Base-by-base conservation (phyloP, 1,140 invertebrate genomes). In the Drosophila ironensis region DNA sequence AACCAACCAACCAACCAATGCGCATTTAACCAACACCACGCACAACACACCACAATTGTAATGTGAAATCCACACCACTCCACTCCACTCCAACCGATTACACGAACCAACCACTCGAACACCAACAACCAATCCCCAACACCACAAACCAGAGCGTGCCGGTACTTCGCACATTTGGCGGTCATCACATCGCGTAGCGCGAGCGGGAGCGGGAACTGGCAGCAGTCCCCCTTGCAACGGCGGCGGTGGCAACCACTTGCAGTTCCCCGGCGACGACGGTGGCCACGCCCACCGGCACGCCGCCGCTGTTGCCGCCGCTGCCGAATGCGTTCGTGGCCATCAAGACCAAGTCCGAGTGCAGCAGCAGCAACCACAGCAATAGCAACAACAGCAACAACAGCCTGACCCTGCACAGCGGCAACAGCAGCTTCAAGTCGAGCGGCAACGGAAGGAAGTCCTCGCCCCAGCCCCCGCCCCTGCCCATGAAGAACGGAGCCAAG, bases 171-270 rank as follows among this genome's bases (percentile, higher is more conserved):
- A 90, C 89, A 82, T 90, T 90, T 88, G 89, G 89, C 53, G 89
- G 88, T 73, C 89, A 90, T 86, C 89, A 90, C 72, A 89, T 87
- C 76, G 89, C 88, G 88, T 90, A 90, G 89, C 89, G 89, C 75
- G 88, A 90, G 63, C 76, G 86, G 51, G 71, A 90, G 75, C 88
- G 89, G 78, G 88, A 90, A 71, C 72, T 87, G 48, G 71, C 61
- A 80, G 48, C 75, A 69, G 33, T 37, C 57, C 59, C 33, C 12
- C 33, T 37, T 37, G 71, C 74, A 44, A 27, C 68, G 52, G 40
- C 50, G 47, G 41, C 68, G 52, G 40, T 46, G 47, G 41, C 40
- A 16, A 73, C 75, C 20, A 64, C 72, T 38, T 74, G 53, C 60
- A 68, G 75, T 38, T 75, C 76, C 20, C 70, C 86, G 44, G 54